Evolutionary conservation across 2,113 vertebrate genomes (phyloP), one percentile per base, ranked within the genome.

Genomic region (Scatophagus argus): DNA sequence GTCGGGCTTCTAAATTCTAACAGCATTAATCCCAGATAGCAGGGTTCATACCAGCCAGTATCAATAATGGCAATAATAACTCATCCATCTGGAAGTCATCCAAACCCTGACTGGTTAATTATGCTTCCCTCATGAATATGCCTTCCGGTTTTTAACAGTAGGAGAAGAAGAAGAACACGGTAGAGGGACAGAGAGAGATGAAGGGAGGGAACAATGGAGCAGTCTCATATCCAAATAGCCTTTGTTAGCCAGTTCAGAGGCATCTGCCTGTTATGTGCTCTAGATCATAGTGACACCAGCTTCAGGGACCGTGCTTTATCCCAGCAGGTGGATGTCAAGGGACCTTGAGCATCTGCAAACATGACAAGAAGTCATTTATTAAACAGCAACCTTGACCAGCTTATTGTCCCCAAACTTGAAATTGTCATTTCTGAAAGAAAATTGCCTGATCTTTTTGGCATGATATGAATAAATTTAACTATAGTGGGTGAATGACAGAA

Each of bases 11-110:
- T 90, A 93, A 91, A 93, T 93, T 92, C 93, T 89, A 92, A 92
- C 89, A 90, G 87, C 93, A 94, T 94, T 94, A 94, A 92, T 93
- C 89, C 91, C 87, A 83, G 88, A 94, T 93, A 93, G 92, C 84
- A 51, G 84, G 41, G 82, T 89, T 83, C 89, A 87, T 91, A 86
- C 84, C 90, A 94, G 93, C 92, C 93, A 93, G 92, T 91, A 93
- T 90, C 92, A 94, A 94, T 94, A 93, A 93, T 91, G 87, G 86
- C 89, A 83, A 89, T 87, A 89, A 94, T 94, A 93, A 94, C 84
- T 94, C 93, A 94, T 93, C 84, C 87, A 86, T 92, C 89, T 93
- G 93, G 92, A 93, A 77, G 83, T 82, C 87, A 76, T 93, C 92
- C 92, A 93, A 90, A 84, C 64, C 59, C 77, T 79, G 86, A 90